These are phyloP conservation scores for Athalia rosae DNA, from an alignment of 2,888 invertebrate species.

Conservation along the genomic window DNA sequence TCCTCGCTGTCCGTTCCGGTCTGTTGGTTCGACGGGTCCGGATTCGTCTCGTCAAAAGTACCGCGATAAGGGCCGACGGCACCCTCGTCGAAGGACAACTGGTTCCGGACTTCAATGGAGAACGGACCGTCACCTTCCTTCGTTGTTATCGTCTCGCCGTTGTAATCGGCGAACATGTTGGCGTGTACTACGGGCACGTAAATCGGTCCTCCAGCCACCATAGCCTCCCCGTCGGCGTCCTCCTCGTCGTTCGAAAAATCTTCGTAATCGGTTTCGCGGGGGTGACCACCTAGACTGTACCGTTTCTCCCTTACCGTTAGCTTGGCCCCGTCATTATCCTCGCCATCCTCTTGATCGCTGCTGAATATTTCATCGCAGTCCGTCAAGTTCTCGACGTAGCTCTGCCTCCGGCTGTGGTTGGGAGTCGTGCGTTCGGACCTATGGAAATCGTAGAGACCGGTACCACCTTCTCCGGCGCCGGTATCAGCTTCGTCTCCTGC, in stretches of 20 bases:
- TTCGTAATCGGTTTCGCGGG: slow-evolving; percentile 68
- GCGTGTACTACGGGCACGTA: slow-evolving; percentile 56
- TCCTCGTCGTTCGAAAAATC: slow-evolving; percentile 67
- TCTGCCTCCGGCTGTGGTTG: slow-evolving; percentile 48
- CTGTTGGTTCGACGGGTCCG: slow-evolving; percentile 47
- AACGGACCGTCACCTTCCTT: slow-evolving; percentile 71
- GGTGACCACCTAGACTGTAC: slow-evolving; percentile 49
- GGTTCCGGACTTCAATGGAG: slow-evolving; percentile 67
- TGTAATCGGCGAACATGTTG: slow-evolving; percentile 65
- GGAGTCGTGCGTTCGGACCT: slow-evolving; percentile 12
- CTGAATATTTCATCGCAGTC: slow-evolving; percentile 70
- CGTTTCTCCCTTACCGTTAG: too few species aligned
- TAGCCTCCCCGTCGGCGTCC: slow-evolving; percentile 51
- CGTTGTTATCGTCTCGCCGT: slow-evolving; percentile 68
- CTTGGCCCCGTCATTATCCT: slow-evolving; percentile 33
- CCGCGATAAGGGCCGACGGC: slow-evolving; percentile 44
- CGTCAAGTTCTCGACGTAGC: slow-evolving; percentile 65
- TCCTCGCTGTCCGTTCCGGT: slow-evolving; percentile 68
- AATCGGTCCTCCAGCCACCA: slow-evolving; percentile 53
- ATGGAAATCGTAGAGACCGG: slow-evolving; percentile 29
- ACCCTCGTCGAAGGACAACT: slow-evolving; percentile 58
- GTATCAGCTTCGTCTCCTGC: slow-evolving; percentile 44
- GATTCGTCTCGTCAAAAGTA: background rate
- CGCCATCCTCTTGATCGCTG: slow-evolving; percentile 62
- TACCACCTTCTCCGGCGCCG: slow-evolving; percentile 43